Base-by-base conservation (phyloP, 1,140 invertebrate species). In the Drosophila teissieri region DNA sequence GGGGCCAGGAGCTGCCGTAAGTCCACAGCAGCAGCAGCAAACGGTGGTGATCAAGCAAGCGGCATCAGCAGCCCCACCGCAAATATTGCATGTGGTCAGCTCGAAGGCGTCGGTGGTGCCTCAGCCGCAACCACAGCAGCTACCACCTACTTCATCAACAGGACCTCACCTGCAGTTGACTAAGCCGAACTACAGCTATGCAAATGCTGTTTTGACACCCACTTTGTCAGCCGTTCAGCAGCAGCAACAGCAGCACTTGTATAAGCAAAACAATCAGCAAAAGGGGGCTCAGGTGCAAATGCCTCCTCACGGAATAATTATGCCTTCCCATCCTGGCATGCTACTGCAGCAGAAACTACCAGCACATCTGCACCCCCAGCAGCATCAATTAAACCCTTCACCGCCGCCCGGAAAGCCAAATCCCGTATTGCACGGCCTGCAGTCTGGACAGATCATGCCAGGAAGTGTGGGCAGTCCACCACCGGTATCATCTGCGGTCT, bases 381-480 rank as follows among this genome's bases (percentile, higher is more conserved):
- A 90, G 37, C 75, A 92, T 67, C 80, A 91, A 27, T 22, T 85
- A 56, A 90, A 82, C 2, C 73, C 89, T 24, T 86, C 90, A 17
- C 80, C 86, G 19, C 78, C 83, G 8, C 75, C 75, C 0, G 64
- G 70, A 4, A 84, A 84, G 17, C 69, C 85, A 7, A 85, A 75
- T 69, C 80, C 90, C 2, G 84, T 77, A 45, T 63, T 92, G 15
- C 91, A 91, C 56, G 84, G 74, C 11, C 68, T 92, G 1, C 92
- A 93, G 56, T 69, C 90, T 46, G 67, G 31, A 12, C 90, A 93
- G 54, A 93, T 95, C 14, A 77, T 95, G 19, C 92, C 93, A 0
- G 94, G 93, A 14, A 93, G 93, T 10, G 93, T 95, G 7, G 93
- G 93, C 7, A 95, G 94, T 86, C 94, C 94, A 80, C 94, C 95